Percentiles rank a stretch among this genome's conserved stretches.
These are phyloP conservation scores for Hyla sarda DNA, from an alignment of 2,113 vertebrate species.

Conservation along the genomic window DNA sequence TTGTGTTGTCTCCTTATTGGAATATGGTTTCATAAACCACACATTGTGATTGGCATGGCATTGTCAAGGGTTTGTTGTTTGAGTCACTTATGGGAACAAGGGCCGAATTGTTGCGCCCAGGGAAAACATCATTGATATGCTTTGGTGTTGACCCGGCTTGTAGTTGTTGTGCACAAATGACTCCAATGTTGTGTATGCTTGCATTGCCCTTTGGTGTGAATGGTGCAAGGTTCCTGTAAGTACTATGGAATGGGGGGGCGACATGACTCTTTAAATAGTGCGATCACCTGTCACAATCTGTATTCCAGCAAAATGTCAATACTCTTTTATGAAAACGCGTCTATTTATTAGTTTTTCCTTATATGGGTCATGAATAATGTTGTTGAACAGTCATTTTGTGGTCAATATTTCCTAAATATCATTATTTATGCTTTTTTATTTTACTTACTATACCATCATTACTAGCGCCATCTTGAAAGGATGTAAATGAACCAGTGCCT, in stretches of 20 bases:
- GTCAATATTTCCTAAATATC: background rate
- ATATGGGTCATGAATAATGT: background rate
- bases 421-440: background rate
- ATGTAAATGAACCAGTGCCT: background rate
- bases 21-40: background rate
- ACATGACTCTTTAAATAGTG: slow-evolving; percentile 8
- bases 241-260: background rate
- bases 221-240: background rate
- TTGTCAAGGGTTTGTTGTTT: background rate
- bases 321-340: background rate
- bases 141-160: background rate
- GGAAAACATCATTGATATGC: background rate
- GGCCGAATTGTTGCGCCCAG: background rate
- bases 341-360: background rate
- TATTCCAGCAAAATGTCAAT: background rate
- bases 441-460: too few relatives aligned
- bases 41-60: background rate
- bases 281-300: slow-evolving; percentile 3
- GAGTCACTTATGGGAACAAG: background rate
- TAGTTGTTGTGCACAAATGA: background rate
- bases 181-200: background rate
- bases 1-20: background rate
- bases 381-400: background rate
- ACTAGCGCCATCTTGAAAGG: background rate
- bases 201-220: background rate